Conservation (phyloP, 2,888 invertebrate genomes). For the Drosophila mimetica region DNA sequence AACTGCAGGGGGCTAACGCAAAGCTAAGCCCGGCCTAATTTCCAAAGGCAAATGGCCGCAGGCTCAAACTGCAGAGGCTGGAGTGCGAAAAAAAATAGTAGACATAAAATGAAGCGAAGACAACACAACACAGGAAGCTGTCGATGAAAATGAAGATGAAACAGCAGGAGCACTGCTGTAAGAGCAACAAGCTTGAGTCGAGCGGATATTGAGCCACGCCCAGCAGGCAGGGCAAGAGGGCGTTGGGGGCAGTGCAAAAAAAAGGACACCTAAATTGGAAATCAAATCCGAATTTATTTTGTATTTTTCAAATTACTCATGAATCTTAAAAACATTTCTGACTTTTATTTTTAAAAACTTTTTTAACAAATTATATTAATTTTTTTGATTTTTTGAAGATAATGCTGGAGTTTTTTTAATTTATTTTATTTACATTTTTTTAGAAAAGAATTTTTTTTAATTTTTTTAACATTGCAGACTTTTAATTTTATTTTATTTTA, state of each 20-base stretch:
- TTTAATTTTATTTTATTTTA: too few relatives aligned
- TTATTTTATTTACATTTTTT: too few relatives aligned
- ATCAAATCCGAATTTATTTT: not conserved
- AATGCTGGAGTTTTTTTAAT: too few relatives aligned
- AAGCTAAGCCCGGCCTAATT: constrained; percentile 65
- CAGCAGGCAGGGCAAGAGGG: not conserved
- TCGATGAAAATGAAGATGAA: constrained; percentile 48
- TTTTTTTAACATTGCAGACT: too few relatives aligned
- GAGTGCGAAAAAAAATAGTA: constrained; percentile 38
- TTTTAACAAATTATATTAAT: too few relatives aligned
- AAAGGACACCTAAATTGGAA: not conserved
- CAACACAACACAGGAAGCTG: constrained; percentile 47
- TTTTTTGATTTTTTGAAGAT: too few relatives aligned
- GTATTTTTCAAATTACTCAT: not conserved
- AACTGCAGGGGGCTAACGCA: constrained; percentile 49
- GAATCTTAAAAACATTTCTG: too few relatives aligned
- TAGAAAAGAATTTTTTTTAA: too few relatives aligned
- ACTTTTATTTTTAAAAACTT: too few relatives aligned
- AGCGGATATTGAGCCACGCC: constrained; percentile 46
- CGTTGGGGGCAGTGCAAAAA: not conserved
- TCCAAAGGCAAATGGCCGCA: constrained; percentile 53
- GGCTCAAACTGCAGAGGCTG: constrained; percentile 15
- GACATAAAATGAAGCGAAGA: constrained; percentile 34
- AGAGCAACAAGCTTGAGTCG: constrained; percentile 34
- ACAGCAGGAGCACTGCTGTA: constrained; percentile 17